Evolutionary conservation across 2,888 invertebrate species (phyloP), one percentile per base, ranked within the genome.

Genomic region (Diarsia dahlii): DNA sequence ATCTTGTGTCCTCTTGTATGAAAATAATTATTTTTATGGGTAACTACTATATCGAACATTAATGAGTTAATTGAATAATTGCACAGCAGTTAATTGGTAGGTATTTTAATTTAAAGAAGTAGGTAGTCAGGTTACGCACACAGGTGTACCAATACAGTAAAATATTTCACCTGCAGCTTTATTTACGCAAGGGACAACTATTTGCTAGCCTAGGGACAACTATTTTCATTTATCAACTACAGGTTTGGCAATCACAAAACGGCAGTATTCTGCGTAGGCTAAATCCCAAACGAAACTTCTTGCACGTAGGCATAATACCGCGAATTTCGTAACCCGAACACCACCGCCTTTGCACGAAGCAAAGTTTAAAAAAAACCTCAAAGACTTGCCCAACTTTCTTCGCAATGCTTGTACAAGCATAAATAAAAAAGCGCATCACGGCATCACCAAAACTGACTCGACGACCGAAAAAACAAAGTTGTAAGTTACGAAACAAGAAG

Each of bases 401-500:
- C 81, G 48, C 70, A 81, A 76, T 74, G 71, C 54, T 58, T 58
- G 60, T 80, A 73, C 77, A 80, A 67, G 80, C 82, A 81, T 84
- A 87, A 88, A 82, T 80, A 84, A 87, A 90, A 90, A 90, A 89
- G 84, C 81, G 85, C 88, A 89, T 87, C 85, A 76, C 68, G 62
- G 56, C 85, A 81, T 82, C 84, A 82, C 78, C 86, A 86, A 80
- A 82, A 85, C 69, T 76, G 84, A 82, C 87, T 84, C 76, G 82
- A 70, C 79, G 74, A 48, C 76, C 65, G 63, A 89, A 90, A 90
- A 83, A 85, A 84, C 79, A 91, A 94, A 93, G 89, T 90, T 89
- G 89, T 84, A 88, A 89, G 92, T 95, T 95, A 95, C 95, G 95
- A 95, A 94, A 95, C 92, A 92, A 92, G 91, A 95, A 94, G 92